These are phyloP conservation scores for Borostomias antarcticus DNA, from an alignment of 2,797 vertebrate species.

Conservation along the genomic window DNA sequence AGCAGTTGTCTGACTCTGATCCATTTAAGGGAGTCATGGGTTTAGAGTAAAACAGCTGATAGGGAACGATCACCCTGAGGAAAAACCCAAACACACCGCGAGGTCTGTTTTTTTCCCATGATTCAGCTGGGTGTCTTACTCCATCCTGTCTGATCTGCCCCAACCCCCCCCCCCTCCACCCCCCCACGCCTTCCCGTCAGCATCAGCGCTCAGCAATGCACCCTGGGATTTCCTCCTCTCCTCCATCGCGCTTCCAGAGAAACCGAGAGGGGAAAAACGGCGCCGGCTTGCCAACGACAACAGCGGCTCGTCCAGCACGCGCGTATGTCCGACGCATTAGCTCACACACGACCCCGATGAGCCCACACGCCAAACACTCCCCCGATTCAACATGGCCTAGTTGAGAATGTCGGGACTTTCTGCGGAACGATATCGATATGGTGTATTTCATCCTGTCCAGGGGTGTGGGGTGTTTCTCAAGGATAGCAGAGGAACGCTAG, in stretches of 20 bases:
- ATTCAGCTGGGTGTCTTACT: slow-evolving; percentile 18
- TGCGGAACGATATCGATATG: slow-evolving; percentile 15
- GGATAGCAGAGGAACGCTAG: neutral
- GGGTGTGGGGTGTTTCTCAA: slow-evolving; percentile 9
- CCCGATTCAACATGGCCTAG: neutral
- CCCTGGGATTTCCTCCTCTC: slow-evolving; percentile 61
- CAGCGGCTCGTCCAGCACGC: slow-evolving; percentile 54
- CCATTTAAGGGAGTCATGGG: slow-evolving; percentile 13
- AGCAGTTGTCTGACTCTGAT: too few species aligned
- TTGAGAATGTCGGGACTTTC: neutral
- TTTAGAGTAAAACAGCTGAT: slow-evolving; percentile 31
- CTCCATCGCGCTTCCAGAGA: slow-evolving; percentile 36
- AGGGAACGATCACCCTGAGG: neutral
- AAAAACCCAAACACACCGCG: slow-evolving; percentile 12
- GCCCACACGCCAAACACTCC: slow-evolving; percentile 32
- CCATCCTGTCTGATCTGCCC: slow-evolving; percentile 28
- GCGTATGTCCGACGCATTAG: slow-evolving; percentile 42
- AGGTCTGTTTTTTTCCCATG: slow-evolving; percentile 43
- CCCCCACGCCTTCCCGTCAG: slow-evolving; percentile 34
- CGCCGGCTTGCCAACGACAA: slow-evolving; percentile 56
- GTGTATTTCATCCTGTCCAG: slow-evolving; percentile 9
- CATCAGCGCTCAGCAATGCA: slow-evolving; percentile 55
- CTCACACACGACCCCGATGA: slow-evolving; percentile 41
- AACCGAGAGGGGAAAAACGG: neutral
- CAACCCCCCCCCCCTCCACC: slow-evolving; percentile 25